Evolutionary conservation across 2,113 vertebrate species (phyloP).

Genomic region (Aspiorhynchus laticeps): DNA sequence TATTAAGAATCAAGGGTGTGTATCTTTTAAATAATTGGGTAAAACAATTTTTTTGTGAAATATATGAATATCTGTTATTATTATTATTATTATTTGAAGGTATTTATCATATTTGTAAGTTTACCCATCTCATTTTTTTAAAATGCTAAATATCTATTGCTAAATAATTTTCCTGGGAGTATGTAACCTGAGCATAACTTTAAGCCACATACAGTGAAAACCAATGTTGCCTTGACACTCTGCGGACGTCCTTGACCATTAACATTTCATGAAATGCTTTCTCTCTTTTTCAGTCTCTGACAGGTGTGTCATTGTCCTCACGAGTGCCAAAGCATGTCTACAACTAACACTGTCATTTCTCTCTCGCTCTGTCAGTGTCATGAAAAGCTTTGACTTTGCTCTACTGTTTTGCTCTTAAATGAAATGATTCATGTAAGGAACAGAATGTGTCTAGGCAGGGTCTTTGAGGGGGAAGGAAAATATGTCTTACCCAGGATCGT

Average conservation of each 20-base stretch:
- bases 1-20: neutral
- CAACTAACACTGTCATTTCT: constrained; percentile 56
- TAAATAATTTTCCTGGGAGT: neutral
- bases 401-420: constrained; percentile 42
- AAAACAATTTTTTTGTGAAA: no score
- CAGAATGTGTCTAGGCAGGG: constrained; percentile 47
- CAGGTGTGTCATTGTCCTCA: constrained; percentile 56
- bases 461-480: constrained; percentile 52
- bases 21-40: neutral
- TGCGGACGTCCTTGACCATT: constrained; percentile 63
- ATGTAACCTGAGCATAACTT: neutral
- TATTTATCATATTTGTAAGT: neutral
- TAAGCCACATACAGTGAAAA: constrained; percentile 37
- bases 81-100: no score
- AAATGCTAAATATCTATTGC: neutral
- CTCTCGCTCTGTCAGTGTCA: constrained; percentile 20
- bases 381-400: constrained; percentile 50
- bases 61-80: neutral
- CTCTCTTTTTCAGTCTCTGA: constrained; percentile 34
- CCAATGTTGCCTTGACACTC: constrained; percentile 50
- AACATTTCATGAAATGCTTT: constrained; percentile 65
- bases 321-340: constrained; percentile 58
- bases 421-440: constrained; percentile 51
- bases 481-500: constrained; percentile 26
- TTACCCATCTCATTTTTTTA: neutral